A percentile compares a stretch with the other conserved stretches of the same genome.
Conservation (phyloP, 2,888 invertebrate genomes). For the Embidobia sp. region DNA sequence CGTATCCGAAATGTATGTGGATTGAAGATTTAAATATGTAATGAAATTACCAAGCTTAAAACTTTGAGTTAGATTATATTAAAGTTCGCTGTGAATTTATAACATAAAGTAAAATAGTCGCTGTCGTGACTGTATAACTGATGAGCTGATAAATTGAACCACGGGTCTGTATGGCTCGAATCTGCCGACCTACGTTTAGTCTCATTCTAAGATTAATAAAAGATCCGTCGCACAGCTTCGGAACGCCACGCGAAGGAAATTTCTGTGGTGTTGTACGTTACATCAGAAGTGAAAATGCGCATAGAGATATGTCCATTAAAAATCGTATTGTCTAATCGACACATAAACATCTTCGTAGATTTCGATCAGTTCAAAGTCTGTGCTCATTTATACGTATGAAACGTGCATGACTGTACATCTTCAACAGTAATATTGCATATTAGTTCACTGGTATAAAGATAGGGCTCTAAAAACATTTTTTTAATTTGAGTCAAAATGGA, state of each 20-base stretch:
- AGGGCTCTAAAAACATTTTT: background rate
- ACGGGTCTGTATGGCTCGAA: constrained; percentile 70
- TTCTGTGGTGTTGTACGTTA: constrained; percentile 30
- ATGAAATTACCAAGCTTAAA: too few species aligned
- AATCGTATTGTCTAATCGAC: too few species aligned
- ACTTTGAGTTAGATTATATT: too few species aligned
- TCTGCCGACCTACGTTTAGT: constrained; percentile 68
- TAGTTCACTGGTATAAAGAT: background rate
- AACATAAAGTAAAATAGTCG: constrained; percentile 68
- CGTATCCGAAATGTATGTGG: too few species aligned
- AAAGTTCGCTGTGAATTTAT: too few species aligned
- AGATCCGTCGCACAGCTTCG: constrained; percentile 34
- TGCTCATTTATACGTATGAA: too few species aligned
- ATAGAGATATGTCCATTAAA: constrained; percentile 36
- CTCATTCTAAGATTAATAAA: constrained; percentile 66
- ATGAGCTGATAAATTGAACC: constrained; percentile 79
- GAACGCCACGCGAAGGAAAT: constrained; percentile 45
- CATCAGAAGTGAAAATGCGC: constrained; percentile 57
- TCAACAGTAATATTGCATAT: too few species aligned
- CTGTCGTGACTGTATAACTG: constrained; percentile 74
- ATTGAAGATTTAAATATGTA: too few species aligned
- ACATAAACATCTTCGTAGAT: too few species aligned
- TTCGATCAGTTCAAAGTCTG: too few species aligned
- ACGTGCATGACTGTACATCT: too few species aligned
- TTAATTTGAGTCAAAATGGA: constrained; percentile 70